Conservation (phyloP, 2,113 vertebrate genomes). For the Rhabdomys dilectus region DNA sequence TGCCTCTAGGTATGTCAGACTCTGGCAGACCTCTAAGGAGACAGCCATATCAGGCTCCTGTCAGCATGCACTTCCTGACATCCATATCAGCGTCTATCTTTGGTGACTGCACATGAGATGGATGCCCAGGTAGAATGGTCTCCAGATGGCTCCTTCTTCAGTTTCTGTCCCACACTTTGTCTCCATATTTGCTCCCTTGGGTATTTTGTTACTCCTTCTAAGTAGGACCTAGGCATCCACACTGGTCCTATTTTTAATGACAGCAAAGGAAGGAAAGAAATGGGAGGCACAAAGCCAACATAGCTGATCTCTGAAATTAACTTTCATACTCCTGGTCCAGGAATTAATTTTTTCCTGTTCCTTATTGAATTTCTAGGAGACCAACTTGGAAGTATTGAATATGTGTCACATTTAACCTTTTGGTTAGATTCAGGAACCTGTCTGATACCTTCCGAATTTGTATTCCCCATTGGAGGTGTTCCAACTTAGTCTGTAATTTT, state of each 20-base stretch:
- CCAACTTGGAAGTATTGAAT: neutral
- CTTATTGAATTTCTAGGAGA: conserved; percentile 22
- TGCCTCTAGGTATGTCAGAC: too few species aligned
- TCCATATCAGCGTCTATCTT: too few species aligned
- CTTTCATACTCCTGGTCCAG: neutral
- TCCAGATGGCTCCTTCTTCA: too few species aligned
- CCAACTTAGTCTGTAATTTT: neutral
- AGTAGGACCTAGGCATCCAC: too few species aligned
- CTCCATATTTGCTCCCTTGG: too few species aligned
- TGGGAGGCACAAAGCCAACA: neutral
- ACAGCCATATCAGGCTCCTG: too few species aligned
- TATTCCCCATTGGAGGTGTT: neutral
- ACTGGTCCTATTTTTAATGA: conserved; percentile 14
- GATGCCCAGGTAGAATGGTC: too few species aligned
- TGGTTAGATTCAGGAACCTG: neutral
- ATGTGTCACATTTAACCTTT: neutral
- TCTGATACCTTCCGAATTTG: neutral
- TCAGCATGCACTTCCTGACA: too few species aligned
- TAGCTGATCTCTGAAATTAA: neutral
- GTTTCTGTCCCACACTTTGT: too few species aligned
- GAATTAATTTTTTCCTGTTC: neutral
- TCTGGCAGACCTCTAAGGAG: too few species aligned
- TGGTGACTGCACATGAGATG: too few species aligned
- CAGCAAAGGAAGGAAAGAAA: neutral
- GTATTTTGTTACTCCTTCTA: too few species aligned